A percentile compares a stretch with the other conserved stretches of the same genome.
Conservation (phyloP, 1,140 invertebrate genomes). For the Drosophila tsacasi region DNA sequence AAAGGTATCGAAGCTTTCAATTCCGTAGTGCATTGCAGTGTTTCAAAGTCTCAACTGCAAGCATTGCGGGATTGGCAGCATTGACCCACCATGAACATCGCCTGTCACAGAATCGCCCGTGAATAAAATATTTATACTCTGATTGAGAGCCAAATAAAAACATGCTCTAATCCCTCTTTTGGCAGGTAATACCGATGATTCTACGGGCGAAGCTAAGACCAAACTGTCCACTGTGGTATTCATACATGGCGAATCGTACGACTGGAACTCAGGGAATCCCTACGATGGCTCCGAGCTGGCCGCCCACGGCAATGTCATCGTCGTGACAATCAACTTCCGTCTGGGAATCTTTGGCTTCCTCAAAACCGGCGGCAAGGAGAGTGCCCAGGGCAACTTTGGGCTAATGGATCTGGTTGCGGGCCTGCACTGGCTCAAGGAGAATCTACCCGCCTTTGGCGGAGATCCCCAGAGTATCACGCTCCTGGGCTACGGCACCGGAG, state of each 20-base stretch:
- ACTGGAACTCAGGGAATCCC: constrained; percentile 97
- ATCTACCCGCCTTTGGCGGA: constrained; percentile 95
- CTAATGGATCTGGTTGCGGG: constrained; percentile 97
- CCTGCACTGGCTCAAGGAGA: constrained; percentile 96
- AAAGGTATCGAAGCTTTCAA: constrained; percentile 88
- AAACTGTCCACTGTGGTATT: constrained; percentile 92
- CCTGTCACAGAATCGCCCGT: background rate
- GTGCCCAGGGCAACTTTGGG: constrained; percentile 97
- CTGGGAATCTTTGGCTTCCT: constrained; percentile 98
- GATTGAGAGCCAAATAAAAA: too few relatives aligned
- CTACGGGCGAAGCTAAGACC: constrained; percentile 14
- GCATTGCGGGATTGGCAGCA: constrained; percentile 94
- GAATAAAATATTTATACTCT: background rate
- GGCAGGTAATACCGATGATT: constrained; percentile 44
- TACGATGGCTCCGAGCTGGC: constrained; percentile 97
- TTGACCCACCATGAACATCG: constrained; percentile 24
- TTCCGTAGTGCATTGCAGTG: constrained; percentile 98
- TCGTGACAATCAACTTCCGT: constrained; percentile 98
- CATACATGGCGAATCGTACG: constrained; percentile 97
- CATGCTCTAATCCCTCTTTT: too few relatives aligned
- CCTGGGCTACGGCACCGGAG: constrained; percentile 97
- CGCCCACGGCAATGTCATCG: constrained; percentile 95
- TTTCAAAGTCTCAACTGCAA: constrained; percentile 90
- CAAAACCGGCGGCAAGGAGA: constrained; percentile 93
- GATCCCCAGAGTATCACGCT: constrained; percentile 95